Evolutionary conservation across 2,797 vertebrate genomes (phyloP).

Genomic region (Rhincodon typus): DNA sequence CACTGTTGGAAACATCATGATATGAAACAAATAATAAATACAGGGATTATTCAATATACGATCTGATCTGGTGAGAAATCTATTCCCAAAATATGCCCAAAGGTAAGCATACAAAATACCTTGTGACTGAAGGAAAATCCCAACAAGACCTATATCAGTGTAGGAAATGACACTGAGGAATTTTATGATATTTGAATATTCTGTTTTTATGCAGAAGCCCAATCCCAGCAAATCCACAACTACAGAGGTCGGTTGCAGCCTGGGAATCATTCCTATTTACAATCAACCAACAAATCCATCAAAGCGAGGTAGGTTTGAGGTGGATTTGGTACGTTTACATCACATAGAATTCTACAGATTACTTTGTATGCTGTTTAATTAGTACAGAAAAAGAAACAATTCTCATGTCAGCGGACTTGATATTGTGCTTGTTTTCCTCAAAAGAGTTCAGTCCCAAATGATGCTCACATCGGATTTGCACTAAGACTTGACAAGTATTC

Average conservation of each 20-base stretch:
- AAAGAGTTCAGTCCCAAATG: not conserved
- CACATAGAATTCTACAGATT: not conserved
- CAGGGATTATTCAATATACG: not conserved
- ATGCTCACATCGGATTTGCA: not conserved
- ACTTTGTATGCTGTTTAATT: not conserved
- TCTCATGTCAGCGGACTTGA: not conserved
- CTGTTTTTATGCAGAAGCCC: constrained; percentile 43
- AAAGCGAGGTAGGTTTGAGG: constrained; percentile 49
- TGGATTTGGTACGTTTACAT: not conserved
- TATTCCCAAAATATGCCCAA: not conserved
- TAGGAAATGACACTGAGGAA: not conserved
- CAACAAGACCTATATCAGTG: not conserved
- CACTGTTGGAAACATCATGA: not conserved
- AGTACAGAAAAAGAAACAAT: not conserved
- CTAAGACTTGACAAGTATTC: not conserved
- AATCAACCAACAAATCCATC: constrained; percentile 49
- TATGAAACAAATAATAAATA: not conserved
- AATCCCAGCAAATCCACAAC: constrained; percentile 38
- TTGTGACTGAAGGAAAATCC: not conserved
- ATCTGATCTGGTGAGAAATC: not conserved
- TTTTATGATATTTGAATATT: not conserved
- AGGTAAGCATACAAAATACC: not conserved
- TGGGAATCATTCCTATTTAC: constrained; percentile 53
- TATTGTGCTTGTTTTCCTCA: not conserved
- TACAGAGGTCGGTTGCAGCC: constrained; percentile 45